Percentiles rank a stretch among this genome's conserved stretches.
These are phyloP conservation scores for Enteromius thamalakanensis DNA, from an alignment of 2,797 vertebrate species.

Conservation along the genomic window DNA sequence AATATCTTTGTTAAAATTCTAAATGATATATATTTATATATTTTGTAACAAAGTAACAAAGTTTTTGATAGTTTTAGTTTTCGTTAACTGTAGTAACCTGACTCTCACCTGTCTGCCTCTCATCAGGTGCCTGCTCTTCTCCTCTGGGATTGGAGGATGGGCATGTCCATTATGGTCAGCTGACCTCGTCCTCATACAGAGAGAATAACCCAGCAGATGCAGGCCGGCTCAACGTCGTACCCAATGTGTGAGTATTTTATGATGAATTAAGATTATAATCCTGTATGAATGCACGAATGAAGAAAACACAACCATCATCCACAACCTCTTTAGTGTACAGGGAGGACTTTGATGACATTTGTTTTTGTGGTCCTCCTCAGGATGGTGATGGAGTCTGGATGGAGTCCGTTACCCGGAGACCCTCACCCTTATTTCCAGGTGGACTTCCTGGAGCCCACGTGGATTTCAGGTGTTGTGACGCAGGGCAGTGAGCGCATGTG, in stretches of 20 bases:
- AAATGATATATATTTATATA: background rate
- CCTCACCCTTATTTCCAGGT: conserved; percentile 81
- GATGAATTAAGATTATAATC: background rate
- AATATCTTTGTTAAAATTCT: background rate
- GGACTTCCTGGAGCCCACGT: conserved; percentile 81
- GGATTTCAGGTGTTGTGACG: conserved; percentile 80
- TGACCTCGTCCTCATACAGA: conserved; percentile 79
- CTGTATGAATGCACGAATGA: background rate
- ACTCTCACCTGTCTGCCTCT: background rate
- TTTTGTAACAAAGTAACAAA: no score
- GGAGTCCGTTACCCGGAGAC: conserved; percentile 81
- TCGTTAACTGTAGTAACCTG: background rate
- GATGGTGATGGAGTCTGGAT: conserved; percentile 81
- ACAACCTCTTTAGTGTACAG: background rate
- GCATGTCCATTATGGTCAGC: conserved; percentile 77
- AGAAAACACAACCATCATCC: background rate
- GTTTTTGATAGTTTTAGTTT: background rate
- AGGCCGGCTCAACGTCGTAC: conserved; percentile 80
- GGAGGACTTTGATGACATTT: background rate
- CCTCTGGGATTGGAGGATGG: conserved; percentile 84
- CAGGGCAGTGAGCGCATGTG: conserved; percentile 78
- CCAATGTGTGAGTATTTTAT: conserved; percentile 78
- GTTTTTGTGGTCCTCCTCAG: conserved; percentile 60
- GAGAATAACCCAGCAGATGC: conserved; percentile 83
- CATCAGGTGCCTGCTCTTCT: conserved; percentile 76